Evolutionary conservation across 2,113 vertebrate species (phyloP), one percentile per base, ranked within the genome.

Genomic region (Phylloscopus whistleri): DNA sequence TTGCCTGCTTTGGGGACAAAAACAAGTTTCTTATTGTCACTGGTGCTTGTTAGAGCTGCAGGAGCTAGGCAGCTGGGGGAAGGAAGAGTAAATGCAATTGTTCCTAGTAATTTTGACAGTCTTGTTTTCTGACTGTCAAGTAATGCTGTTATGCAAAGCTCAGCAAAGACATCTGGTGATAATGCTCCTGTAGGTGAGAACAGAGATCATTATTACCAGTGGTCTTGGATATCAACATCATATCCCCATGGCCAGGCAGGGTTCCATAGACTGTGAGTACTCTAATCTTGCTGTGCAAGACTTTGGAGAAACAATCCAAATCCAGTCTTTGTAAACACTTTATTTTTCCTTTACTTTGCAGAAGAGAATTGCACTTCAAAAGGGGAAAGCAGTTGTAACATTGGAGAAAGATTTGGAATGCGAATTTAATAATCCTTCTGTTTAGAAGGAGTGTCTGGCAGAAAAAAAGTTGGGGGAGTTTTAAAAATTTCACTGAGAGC

Each of bases 391-490:
- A 31, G 26, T 68, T 52, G 35, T 89, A 94, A 48, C 14, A 31
- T 3, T 72, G 48, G 27, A 90, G 73, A 55, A 73, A 44, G 39
- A 33, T 64, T 78, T 80, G 72, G 86, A 94, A 89, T 80, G 78
- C 59, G 81, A 79, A 62, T 88, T 94, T 94, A 93, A 90, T 90
- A 93, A 85, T 79, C 22, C 13, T 87, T 55, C 67, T 93, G 63
- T 64, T 94, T 89, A 89, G 76, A 83, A 94, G 68, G 43, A 89
- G 48, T n/a, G 19, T 73, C 82, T 90, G 84, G 33, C 70, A 93
- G 62, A 19, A 79, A 81, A 79, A 70, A 81, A 35, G 13, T 31
- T 85, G 53, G 62, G 33, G 44, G 68, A 80, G 28, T 90, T 95
- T 79, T 66, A 95, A 86, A 59, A 39, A 63, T 78, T 90, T 90